Conservation (phyloP, 1,140 invertebrate genomes). For the Thaumetopoea pityocampa region DNA sequence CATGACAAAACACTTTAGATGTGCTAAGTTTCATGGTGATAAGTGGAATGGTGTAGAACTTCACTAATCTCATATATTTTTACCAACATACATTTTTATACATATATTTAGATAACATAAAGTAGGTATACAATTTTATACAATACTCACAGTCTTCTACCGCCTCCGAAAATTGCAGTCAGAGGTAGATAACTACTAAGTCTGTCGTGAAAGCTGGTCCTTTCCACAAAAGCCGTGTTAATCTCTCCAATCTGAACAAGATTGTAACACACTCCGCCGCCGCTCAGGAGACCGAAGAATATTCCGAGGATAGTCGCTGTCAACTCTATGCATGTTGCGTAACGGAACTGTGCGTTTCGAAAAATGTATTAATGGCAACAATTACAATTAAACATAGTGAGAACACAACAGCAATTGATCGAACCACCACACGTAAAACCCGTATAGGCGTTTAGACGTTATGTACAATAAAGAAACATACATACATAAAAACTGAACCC, state of each 20-base stretch:
- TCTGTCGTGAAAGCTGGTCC: slow-evolving; percentile 48
- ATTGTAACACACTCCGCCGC: slow-evolving; percentile 77
- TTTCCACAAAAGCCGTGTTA: slow-evolving; percentile 80
- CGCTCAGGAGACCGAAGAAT: slow-evolving; percentile 53
- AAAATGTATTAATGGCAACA: neutral
- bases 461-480: too few relatives aligned
- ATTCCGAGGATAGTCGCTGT: slow-evolving; percentile 52
- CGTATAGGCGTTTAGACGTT: too few relatives aligned
- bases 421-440: too few relatives aligned
- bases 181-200: slow-evolving; percentile 68
- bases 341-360: slow-evolving; percentile 64
- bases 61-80: too few relatives aligned
- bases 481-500: too few relatives aligned
- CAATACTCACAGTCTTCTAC: slow-evolving; percentile 76
- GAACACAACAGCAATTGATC: neutral
- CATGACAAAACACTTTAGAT: too few relatives aligned
- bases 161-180: slow-evolving; percentile 71
- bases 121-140: neutral
- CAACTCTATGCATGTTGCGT: slow-evolving; percentile 56
- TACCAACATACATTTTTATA: too few relatives aligned
- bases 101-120: too few relatives aligned
- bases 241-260: slow-evolving; percentile 84
- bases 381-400: neutral
- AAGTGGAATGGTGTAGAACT: too few relatives aligned
- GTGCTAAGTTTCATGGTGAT: too few relatives aligned